phyloP scores from a whole-genome alignment of 64 coral and sea anemone genomes.

The Exaiptasia diaphana region DNA sequence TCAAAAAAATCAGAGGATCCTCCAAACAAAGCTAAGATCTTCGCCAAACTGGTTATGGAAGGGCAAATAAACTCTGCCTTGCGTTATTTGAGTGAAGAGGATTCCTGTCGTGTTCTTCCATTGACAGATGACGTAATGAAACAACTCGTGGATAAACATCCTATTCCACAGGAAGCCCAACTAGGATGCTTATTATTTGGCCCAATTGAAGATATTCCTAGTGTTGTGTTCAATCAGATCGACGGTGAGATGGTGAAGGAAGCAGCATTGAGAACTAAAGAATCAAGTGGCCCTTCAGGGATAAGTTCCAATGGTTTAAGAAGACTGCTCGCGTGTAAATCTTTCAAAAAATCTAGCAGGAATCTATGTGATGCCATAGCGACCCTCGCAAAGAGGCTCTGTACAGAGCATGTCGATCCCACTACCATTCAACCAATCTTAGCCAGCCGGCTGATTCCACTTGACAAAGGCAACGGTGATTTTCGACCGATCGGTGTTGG shows the following conservation, averaged over 20 bases:
- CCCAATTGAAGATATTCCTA: too few relatives aligned
- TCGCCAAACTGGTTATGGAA: too few relatives aligned
- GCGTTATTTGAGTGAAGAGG: too few relatives aligned
- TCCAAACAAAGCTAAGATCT: too few relatives aligned
- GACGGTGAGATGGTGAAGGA: slow-evolving; percentile 22
- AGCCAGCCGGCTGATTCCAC: not conserved
- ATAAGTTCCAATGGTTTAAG: slow-evolving; percentile 17
- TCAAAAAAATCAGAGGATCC: not conserved
- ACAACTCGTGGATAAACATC: too few relatives aligned
- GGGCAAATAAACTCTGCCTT: too few relatives aligned
- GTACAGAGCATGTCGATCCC: not conserved
- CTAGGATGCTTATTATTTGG: too few relatives aligned
- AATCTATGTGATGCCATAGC: not conserved
- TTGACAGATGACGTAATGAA: too few relatives aligned
- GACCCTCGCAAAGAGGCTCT: not conserved
- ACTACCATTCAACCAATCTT: not conserved
- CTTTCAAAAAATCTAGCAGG: not conserved
- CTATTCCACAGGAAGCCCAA: too few relatives aligned
- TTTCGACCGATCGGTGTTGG: not conserved
- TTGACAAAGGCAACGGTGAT: too few relatives aligned
- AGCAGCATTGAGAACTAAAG: not conserved
- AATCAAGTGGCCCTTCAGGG: not conserved
- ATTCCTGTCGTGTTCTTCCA: too few relatives aligned
- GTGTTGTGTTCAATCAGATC: not conserved
- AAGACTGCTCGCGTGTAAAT: slow-evolving; percentile 6